Evolutionary conservation across 2,113 vertebrate genomes (phyloP).

Genomic region (Montifringilla adamsi): DNA sequence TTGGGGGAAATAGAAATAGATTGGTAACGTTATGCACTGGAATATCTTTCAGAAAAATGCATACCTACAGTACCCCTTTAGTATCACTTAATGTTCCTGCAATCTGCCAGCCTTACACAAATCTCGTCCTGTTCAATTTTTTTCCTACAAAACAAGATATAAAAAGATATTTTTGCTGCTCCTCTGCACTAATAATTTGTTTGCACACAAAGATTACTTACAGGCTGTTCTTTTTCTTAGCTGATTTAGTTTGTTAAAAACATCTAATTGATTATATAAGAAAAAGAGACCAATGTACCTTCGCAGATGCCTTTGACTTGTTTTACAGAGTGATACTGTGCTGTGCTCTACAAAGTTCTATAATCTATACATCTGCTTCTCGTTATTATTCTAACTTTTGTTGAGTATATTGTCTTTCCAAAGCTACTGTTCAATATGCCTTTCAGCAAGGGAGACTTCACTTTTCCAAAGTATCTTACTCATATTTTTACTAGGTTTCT

Average conservation of each 20-base stretch:
- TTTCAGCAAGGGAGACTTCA: background rate
- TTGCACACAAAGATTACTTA: constrained; percentile 10
- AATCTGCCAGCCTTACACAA: background rate
- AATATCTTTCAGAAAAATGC: background rate
- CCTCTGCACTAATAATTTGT: background rate
- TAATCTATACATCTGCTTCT: background rate
- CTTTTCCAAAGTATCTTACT: background rate
- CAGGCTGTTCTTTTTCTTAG: background rate
- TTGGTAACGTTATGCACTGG: background rate
- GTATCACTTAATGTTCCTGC: background rate
- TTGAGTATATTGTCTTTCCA: background rate
- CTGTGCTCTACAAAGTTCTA: background rate
- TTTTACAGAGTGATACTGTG: background rate
- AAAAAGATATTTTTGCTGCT: background rate
- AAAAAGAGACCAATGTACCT: background rate
- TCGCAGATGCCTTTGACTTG: background rate
- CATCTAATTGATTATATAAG: background rate
- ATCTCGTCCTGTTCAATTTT: background rate
- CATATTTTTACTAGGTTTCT: background rate
- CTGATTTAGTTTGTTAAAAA: background rate
- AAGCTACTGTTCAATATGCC: background rate
- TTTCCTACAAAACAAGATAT: background rate
- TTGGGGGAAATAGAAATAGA: background rate
- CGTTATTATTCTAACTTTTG: background rate
- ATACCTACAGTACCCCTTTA: background rate